Evolutionary conservation across 2,888 invertebrate species (phyloP).

Genomic region (Aleiodes leptofemur): DNA sequence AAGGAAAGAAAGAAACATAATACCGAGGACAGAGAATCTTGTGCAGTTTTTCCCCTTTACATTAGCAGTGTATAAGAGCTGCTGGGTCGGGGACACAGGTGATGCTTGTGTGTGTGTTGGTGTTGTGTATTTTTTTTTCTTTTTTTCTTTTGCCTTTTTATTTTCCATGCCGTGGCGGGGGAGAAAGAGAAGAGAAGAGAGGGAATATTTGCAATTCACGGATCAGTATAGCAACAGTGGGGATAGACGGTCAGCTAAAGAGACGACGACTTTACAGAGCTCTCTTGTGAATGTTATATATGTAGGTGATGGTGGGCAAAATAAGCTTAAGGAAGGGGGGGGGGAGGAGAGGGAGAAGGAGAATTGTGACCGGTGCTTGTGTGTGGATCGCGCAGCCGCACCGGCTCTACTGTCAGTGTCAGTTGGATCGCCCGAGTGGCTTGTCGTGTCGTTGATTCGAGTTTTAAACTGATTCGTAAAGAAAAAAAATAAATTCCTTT

Average conservation of each 20-base stretch:
- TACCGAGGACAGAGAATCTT: constrained; percentile 16
- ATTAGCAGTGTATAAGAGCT: constrained; percentile 11
- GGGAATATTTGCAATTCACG: constrained; percentile 19
- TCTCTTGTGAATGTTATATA: neutral
- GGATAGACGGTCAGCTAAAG: constrained; percentile 25
- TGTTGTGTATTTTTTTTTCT: neutral
- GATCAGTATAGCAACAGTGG: constrained; percentile 17
- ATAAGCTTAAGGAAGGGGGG: constrained; percentile 33
- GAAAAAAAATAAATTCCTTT: neutral
- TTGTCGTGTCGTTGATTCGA: constrained; percentile 54
- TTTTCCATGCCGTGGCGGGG: neutral
- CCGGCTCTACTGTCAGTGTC: constrained; percentile 65
- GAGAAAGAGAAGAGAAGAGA: neutral
- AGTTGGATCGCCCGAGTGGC: constrained; percentile 68
- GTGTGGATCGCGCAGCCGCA: constrained; percentile 71
- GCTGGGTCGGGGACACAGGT: constrained; percentile 29
- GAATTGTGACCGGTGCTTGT: constrained; percentile 32
- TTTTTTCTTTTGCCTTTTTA: neutral
- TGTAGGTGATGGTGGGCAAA: constrained; percentile 7
- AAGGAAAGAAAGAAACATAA: constrained; percentile 19
- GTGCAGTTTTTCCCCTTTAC: constrained; percentile 10
- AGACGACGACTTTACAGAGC: constrained; percentile 33
- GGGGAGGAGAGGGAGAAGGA: constrained; percentile 41
- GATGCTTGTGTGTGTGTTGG: constrained; percentile 11
- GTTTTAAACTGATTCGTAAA: neutral